Evolutionary conservation across 92 coral and sea anemone genomes (phyloP).

Genomic region (Palythoa grandiflora): DNA sequence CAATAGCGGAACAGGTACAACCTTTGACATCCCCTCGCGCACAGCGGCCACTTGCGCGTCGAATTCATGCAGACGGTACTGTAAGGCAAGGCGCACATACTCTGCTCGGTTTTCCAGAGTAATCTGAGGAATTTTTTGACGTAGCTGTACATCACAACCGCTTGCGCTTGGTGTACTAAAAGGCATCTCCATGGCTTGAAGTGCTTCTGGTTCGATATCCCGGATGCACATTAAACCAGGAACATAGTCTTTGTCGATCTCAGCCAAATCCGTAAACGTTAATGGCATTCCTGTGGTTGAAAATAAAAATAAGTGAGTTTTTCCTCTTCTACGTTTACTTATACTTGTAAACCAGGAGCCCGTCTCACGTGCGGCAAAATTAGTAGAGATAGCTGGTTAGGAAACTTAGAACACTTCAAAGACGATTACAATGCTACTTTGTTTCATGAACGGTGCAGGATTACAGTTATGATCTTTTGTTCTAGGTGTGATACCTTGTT

Average conservation of each 20-base stretch:
- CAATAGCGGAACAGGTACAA: slow-evolving; percentile 94
- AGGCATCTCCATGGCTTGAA: slow-evolving; percentile 99
- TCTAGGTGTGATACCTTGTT: no score
- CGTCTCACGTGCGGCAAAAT: no score
- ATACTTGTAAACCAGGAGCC: no score
- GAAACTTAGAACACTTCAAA: no score
- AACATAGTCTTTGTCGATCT: slow-evolving; percentile 97
- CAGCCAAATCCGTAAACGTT: slow-evolving; percentile 93
- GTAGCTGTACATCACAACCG: slow-evolving; percentile 93
- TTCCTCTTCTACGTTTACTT: neutral
- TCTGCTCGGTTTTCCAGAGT: slow-evolving; percentile 92
- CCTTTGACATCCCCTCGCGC: slow-evolving; percentile 98
- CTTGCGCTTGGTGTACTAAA: slow-evolving; percentile 99
- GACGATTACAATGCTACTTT: no score
- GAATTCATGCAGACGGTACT: slow-evolving; percentile 92
- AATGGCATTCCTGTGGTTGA: slow-evolving; percentile 71
- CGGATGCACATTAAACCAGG: slow-evolving; percentile 99
- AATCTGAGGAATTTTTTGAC: slow-evolving; percentile 78
- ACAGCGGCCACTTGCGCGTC: slow-evolving; percentile 93
- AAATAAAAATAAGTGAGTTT: neutral
- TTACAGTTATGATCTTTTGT: no score
- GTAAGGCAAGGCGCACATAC: slow-evolving; percentile 88
- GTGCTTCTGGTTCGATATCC: slow-evolving; percentile 91
- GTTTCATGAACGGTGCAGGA: no score
- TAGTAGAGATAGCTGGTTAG: no score